Percentiles rank a stretch among this genome's conserved stretches.
phyloP scores from a whole-genome alignment of 2,797 vertebrate genomes.

The Borostomias antarcticus region DNA sequence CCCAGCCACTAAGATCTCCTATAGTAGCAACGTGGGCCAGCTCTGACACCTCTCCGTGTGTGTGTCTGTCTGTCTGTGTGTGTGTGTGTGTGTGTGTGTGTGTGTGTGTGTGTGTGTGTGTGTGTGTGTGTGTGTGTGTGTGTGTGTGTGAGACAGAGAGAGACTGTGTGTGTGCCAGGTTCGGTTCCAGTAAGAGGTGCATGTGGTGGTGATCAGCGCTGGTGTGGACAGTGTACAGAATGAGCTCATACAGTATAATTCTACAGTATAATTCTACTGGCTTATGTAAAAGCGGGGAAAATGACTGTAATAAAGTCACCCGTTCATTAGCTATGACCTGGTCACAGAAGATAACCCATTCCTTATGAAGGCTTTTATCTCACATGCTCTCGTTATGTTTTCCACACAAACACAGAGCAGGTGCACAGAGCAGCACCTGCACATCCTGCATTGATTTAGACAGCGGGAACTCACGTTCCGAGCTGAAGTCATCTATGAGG shows the following conservation, averaged over 20 bases:
- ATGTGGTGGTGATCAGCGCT: constrained; percentile 49
- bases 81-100: constrained; percentile 17
- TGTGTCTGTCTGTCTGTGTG: constrained; percentile 17
- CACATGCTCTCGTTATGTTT: not conserved
- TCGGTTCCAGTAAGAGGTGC: constrained; percentile 39
- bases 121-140: not conserved
- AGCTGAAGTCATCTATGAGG: constrained; percentile 97
- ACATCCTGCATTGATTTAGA: not conserved
- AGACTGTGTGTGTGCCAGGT: not conserved
- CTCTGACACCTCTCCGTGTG: constrained; percentile 30
- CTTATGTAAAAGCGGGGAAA: constrained; percentile 43
- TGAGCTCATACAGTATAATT: no score
- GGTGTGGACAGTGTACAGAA: constrained; percentile 25
- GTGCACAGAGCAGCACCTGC: not conserved
- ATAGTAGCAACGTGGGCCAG: constrained; percentile 48
- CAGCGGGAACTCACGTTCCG: constrained; percentile 83
- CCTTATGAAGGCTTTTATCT: not conserved
- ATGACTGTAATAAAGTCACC: constrained; percentile 23
- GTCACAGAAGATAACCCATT: constrained; percentile 3
- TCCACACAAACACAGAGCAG: not conserved
- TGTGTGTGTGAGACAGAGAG: constrained; percentile 47
- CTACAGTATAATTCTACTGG: constrained; percentile 29
- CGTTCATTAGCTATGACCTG: not conserved
- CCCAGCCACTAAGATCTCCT: constrained; percentile 3
- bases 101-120: not conserved